Percentiles rank a stretch among this genome's conserved stretches.
Evolutionary conservation across 2,888 invertebrate genomes (phyloP).

Genomic region (Criorhina ranunculi): DNA sequence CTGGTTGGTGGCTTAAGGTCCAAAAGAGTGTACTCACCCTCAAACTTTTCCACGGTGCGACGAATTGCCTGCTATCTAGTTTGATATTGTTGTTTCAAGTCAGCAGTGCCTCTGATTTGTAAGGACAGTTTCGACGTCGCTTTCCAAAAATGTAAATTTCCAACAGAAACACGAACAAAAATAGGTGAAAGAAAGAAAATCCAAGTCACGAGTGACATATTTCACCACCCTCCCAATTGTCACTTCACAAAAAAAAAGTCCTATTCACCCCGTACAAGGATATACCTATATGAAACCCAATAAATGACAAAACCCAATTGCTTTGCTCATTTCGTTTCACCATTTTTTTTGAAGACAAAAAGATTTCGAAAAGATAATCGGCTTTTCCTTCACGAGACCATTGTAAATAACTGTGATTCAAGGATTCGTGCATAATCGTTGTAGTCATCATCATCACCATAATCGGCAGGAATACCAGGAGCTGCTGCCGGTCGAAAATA

Average conservation of each 20-base stretch:
- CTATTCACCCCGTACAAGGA: background rate
- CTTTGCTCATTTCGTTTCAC: background rate
- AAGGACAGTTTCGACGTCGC: too few relatives aligned
- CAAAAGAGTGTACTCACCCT: too few relatives aligned
- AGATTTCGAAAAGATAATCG: conserved; percentile 67
- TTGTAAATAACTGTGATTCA: conserved; percentile 62
- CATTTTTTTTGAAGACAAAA: conserved; percentile 7
- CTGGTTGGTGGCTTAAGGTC: too few relatives aligned
- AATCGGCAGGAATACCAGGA: conserved; percentile 56
- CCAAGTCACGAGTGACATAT: background rate
- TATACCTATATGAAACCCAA: conserved; percentile 10
- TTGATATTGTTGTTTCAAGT: too few relatives aligned
- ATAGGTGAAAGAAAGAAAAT: background rate
- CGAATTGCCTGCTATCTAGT: too few relatives aligned
- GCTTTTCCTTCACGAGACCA: conserved; percentile 53
- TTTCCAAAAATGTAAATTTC: too few relatives aligned
- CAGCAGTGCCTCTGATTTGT: too few relatives aligned
- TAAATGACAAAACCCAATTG: conserved; percentile 2
- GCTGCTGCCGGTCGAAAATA: conserved; percentile 12
- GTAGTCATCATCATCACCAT: conserved; percentile 76
- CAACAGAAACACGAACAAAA: background rate
- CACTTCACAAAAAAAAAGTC: background rate
- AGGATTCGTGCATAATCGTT: conserved; percentile 72
- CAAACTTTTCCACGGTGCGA: too few relatives aligned
- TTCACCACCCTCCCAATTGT: background rate